Conservation (phyloP, 2,113 vertebrate genomes). For the Austrofundulus limnaeus region DNA sequence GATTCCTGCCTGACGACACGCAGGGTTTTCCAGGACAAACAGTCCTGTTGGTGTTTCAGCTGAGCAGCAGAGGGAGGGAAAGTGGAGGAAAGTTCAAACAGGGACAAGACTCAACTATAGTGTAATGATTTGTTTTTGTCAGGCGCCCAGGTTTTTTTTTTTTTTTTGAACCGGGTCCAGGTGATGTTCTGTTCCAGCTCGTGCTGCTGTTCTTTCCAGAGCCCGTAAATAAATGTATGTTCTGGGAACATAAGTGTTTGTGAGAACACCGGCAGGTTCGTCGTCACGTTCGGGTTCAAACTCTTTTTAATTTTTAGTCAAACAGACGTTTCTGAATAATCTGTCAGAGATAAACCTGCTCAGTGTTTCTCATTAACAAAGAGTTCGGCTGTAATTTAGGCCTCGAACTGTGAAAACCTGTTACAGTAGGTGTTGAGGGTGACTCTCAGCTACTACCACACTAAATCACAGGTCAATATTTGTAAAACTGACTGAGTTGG, state of each 20-base stretch:
- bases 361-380: too few relatives aligned
- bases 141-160: neutral
- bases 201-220: neutral
- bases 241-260: neutral
- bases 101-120: neutral
- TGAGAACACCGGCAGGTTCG: neutral
- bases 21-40: constrained; percentile 30
- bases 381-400: too few relatives aligned
- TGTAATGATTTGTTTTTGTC: neutral
- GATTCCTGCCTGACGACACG: constrained; percentile 43
- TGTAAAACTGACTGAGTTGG: too few relatives aligned
- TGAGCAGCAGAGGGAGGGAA: neutral
- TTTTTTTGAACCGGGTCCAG: constrained; percentile 12
- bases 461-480: too few relatives aligned
- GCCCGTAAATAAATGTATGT: too few relatives aligned
- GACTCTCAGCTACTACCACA: too few relatives aligned
- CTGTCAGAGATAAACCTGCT: too few relatives aligned
- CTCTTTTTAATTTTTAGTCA: too few relatives aligned
- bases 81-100: constrained; percentile 5
- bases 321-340: too few relatives aligned
- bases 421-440: too few relatives aligned
- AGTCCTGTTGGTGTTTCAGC: constrained; percentile 36
- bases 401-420: too few relatives aligned
- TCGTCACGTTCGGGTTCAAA: neutral
- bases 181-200: constrained; percentile 16